Conservation (phyloP, 2,113 vertebrate species). For the Lichenostomus cassidix region DNA sequence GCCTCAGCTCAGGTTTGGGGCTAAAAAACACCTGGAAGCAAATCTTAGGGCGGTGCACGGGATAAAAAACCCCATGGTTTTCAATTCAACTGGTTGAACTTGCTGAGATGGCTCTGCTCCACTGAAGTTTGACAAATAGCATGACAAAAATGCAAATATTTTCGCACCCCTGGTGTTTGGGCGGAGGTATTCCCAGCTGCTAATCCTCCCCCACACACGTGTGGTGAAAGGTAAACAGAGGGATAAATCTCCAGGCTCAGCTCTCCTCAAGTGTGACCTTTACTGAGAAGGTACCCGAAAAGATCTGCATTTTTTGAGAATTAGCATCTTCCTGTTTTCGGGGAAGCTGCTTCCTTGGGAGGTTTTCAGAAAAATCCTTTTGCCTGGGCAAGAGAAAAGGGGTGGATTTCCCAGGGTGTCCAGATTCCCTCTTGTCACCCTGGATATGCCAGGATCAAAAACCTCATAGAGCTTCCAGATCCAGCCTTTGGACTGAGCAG, state of each 20-base stretch:
- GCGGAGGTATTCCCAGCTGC: neutral
- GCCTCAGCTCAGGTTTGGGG: neutral
- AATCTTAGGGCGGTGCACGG: neutral
- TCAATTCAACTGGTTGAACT: neutral
- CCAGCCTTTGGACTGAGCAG: neutral
- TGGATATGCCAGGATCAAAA: neutral
- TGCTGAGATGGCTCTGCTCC: neutral
- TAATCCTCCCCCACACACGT: neutral
- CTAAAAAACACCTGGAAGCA: neutral
- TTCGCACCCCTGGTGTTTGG: neutral
- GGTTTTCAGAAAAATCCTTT: neutral
- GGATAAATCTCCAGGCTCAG: constrained; percentile 12
- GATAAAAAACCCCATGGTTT: neutral
- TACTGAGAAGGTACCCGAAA: neutral
- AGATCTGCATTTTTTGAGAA: neutral
- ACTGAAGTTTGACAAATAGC: neutral
- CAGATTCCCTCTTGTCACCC: neutral
- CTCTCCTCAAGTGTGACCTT: constrained; percentile 12
- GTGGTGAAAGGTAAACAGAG: constrained; percentile 11
- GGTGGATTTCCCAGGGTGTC: neutral
- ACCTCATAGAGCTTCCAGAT: neutral
- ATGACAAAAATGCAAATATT: constrained; percentile 10
- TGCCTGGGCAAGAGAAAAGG: neutral
- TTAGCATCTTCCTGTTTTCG: neutral
- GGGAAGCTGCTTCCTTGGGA: neutral